Base-by-base conservation (phyloP, 2,797 vertebrate species). In the Etheostoma perlongum region DNA sequence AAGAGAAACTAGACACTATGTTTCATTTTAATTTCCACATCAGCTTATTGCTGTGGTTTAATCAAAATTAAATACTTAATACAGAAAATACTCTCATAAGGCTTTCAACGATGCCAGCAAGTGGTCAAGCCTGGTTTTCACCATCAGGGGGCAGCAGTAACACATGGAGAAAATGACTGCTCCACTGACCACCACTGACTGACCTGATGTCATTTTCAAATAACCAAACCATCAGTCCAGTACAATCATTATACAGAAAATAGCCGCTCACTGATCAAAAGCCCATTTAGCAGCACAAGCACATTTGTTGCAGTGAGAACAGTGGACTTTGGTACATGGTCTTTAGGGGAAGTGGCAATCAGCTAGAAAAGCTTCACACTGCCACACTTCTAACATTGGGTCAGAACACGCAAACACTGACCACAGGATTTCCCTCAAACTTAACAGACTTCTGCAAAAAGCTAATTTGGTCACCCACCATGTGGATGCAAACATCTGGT, bases 71-170 rank as follows among this genome's bases (percentile, higher is more conserved):
- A 16, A 52, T 4, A 30, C 2, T 44, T 49, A 64, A 62, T 12
- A 33, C 3, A 72, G 10, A 72, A 59, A 70, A 60, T 25, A 30
- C 12, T 21, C 40, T 18, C 9, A 27, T 14, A 2, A 25, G 21
- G 33, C 30, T 66, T n/a, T 48, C 51, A 48, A 42, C 42, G 21
- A 2, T 21, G 2, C 18, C 13, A 12, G 15, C 4, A 14, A 61
- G 42, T 13, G 85, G 70, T 85, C 81, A 75, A 72, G 66, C 33
- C 30, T 18, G 2, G 6, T 36, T 81, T 84, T n/a, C 33, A 66
- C 91, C 92, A 90, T 84, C 53, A 67, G 93, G 86, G 86, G 93
- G 93, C 93, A 92, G 91, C 67, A 93, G 88, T 47, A 67, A 58
- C 60, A 70, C 88, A 64, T 3, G 15, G 16, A 72, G 15, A 64